These are phyloP conservation scores for Adela reaumurella DNA, from an alignment of 2,888 invertebrate species.

Conservation along the genomic window DNA sequence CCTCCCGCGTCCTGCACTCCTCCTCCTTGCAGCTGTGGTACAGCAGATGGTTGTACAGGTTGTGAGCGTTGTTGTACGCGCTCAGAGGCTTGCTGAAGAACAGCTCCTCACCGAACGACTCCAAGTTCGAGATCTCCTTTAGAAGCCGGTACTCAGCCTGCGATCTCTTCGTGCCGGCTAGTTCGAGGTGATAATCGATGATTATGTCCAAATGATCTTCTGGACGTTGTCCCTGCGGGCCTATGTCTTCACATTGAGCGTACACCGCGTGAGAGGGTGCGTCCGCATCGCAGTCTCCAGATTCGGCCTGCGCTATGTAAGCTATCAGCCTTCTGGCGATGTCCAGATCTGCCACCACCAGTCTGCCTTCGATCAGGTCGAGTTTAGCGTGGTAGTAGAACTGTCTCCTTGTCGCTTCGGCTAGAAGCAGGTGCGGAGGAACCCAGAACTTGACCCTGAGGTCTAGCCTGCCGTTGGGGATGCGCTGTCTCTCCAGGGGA, in stretches of 20 bases:
- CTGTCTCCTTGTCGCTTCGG: slow-evolving; percentile 81
- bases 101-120: slow-evolving; percentile 80
- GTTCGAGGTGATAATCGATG: slow-evolving; percentile 60
- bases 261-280: slow-evolving; percentile 59
- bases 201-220: slow-evolving; percentile 62
- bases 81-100: slow-evolving; percentile 68
- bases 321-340: slow-evolving; percentile 70
- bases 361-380: slow-evolving; percentile 70
- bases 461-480: slow-evolving; percentile 63
- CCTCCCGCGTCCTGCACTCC: slow-evolving; percentile 41
- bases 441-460: slow-evolving; percentile 89
- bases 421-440: slow-evolving; percentile 80
- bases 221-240: slow-evolving; percentile 59
- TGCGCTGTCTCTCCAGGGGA: slow-evolving; percentile 71
- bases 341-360: slow-evolving; percentile 67
- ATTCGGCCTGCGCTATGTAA: slow-evolving; percentile 71
- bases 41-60: slow-evolving; percentile 69
- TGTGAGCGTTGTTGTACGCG: slow-evolving; percentile 65
- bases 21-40: slow-evolving; percentile 58
- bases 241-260: slow-evolving; percentile 60
- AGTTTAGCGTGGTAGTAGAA: slow-evolving; percentile 82
- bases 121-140: slow-evolving; percentile 74
- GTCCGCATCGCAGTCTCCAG: slow-evolving; percentile 65
- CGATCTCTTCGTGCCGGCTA: slow-evolving; percentile 64
- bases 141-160: slow-evolving; percentile 82